Evolutionary conservation across 2,113 vertebrate species (phyloP), one percentile per base, ranked within the genome.

Genomic region (Pyrgilauda ruficollis): DNA sequence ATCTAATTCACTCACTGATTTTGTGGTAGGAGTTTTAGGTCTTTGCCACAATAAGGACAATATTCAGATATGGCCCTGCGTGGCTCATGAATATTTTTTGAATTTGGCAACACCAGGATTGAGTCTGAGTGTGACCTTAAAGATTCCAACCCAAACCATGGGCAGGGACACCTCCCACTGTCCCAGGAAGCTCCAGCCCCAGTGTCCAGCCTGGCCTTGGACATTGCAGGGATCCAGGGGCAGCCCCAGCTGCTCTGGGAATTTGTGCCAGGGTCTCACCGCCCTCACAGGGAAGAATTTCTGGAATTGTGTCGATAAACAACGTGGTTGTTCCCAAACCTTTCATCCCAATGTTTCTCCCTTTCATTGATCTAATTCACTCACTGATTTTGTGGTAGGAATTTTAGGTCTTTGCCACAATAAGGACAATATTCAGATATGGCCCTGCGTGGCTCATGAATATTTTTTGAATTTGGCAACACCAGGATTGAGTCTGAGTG

Each of bases 11-110:
- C 17, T 55, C 37, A 9, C 16, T 67, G 26, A 7, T 5, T 26
- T 39, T 73, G 68, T 55, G 5, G 7, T 58, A 23, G 66, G 72
- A 37, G 20, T 68, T 72, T 41, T 18, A 59, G 15, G 6, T 30
- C 28, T 28, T 83, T 58, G 15, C 50, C 49, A 35, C 59, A 24
- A 43, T 58, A 66, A n/a, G 59, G 27, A 39, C 23, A 61, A 4
- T 33, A 35, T 47, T 68, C 27, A 50, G 43, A 35, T 18, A 5
- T 0, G 9, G 7, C 55, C 37, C 50, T 3, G 0, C 11, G 0
- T 33, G 33, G 41, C 46, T 94, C 21, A 3, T 21, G 11, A 7
- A 19, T 47, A 16, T 5, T 39, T 79, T 52, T 53, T 37, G 5
- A 55, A 47, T 33, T 80, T 87, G 73, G 31, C 66, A 74, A 4